These are phyloP conservation scores for Sebastes iracundus DNA, from an alignment of 2,797 vertebrate genomes.

Conservation along the genomic window DNA sequence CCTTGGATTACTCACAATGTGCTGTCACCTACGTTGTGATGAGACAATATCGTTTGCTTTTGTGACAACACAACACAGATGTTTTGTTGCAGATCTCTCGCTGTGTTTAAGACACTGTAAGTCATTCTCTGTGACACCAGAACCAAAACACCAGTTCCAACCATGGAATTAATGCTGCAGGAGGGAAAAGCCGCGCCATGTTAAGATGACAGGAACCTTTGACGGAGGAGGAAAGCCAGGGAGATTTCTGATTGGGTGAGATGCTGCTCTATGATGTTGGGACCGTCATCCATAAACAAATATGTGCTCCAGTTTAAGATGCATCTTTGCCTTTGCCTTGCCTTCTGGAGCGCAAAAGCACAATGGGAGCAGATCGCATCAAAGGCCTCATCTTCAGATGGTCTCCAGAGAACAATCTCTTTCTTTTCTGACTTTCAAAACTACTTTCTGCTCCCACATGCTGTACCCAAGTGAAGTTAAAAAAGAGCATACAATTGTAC, in stretches of 20 bases:
- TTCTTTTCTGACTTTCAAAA: constrained; percentile 45
- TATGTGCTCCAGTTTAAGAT: constrained; percentile 65
- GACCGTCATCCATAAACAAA: constrained; percentile 74
- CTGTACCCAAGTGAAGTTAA: constrained; percentile 34
- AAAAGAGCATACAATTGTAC: constrained; percentile 18
- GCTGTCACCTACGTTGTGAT: constrained; percentile 25
- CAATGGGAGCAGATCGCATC: constrained; percentile 57
- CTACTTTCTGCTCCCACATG: constrained; percentile 30
- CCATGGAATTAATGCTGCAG: constrained; percentile 23
- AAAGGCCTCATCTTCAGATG: constrained; percentile 50
- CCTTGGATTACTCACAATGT: constrained; percentile 45
- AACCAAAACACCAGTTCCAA: constrained; percentile 26
- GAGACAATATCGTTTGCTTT: constrained; percentile 9
- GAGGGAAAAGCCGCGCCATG: constrained; percentile 7
- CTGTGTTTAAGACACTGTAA: constrained; percentile 1
- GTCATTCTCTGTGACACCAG: constrained; percentile 9
- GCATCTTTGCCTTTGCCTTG: constrained; percentile 38
- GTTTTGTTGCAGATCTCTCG: constrained; percentile 14
- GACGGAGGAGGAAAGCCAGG: constrained; percentile 1
- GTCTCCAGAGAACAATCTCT: constrained; percentile 56
- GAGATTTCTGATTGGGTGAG: constrained; percentile 50
- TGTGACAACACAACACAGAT: not conserved
- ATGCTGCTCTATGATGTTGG: constrained; percentile 42
- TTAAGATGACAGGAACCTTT: constrained; percentile 47
- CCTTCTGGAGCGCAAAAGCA: constrained; percentile 48